These are phyloP conservation scores for Mus pahari DNA, from an alignment of 2,113 vertebrate species.

Conservation along the genomic window DNA sequence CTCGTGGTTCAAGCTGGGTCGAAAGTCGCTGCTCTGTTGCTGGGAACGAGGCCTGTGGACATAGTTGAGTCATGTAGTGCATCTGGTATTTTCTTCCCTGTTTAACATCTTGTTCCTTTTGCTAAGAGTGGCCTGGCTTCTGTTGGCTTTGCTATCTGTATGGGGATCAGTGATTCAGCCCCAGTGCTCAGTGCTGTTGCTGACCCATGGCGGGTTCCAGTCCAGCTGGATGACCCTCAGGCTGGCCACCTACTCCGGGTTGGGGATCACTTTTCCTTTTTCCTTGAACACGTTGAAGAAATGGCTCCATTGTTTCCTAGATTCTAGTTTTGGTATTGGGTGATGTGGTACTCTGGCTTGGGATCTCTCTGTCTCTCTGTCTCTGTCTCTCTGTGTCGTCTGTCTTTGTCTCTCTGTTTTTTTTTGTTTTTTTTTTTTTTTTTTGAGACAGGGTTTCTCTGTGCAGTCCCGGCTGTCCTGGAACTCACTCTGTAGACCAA, in stretches of 20 bases:
- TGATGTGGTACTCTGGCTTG: background rate
- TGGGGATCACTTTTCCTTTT: background rate
- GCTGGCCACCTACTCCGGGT: background rate
- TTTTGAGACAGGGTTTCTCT: no score
- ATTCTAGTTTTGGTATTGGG: background rate
- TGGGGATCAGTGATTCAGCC: background rate
- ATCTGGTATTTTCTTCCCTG: slow-evolving; percentile 21
- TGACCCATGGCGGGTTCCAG: background rate
- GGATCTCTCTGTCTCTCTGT: no score
- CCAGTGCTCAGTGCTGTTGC: background rate
- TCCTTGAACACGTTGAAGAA: background rate
- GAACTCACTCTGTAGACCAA: no score
- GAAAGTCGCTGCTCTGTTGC: slow-evolving; percentile 8
- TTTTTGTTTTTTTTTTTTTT: no score
- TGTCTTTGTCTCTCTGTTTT: no score
- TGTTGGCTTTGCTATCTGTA: background rate
- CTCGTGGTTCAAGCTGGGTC: background rate
- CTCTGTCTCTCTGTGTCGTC: no score
- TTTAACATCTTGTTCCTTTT: slow-evolving; percentile 6
- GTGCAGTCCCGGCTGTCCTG: no score
- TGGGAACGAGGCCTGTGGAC: slow-evolving; percentile 4
- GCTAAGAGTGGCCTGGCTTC: background rate
- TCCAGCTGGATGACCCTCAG: background rate
- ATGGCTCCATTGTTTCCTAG: background rate
- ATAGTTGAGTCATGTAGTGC: background rate